Evolutionary conservation across 2,888 invertebrate species (phyloP).

Genomic region (Schizaphis graminum): DNA sequence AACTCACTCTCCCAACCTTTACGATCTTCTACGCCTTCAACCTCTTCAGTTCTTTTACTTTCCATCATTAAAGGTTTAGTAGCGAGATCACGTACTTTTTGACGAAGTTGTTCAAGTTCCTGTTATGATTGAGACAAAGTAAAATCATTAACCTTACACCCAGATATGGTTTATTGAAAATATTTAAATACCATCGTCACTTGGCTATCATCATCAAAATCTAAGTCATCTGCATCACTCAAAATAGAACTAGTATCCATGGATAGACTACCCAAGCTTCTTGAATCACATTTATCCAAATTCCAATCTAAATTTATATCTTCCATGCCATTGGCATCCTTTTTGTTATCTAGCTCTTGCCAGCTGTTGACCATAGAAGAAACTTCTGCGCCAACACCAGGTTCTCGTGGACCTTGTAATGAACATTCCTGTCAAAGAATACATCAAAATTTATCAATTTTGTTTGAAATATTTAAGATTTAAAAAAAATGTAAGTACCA

Average conservation of each 20-base stretch:
- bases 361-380: conserved; percentile 64
- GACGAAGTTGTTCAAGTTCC: conserved; percentile 78
- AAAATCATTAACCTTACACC: not conserved
- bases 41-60: conserved; percentile 75
- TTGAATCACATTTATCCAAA: conserved; percentile 75
- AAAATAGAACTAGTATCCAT: conserved; percentile 73
- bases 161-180: not conserved
- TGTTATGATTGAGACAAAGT: conserved; percentile 67
- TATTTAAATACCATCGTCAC: conserved; percentile 49
- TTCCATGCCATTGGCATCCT: conserved; percentile 27
- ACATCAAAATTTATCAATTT: not conserved
- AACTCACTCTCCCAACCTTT: conserved; percentile 84
- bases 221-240: conserved; percentile 72
- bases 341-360: conserved; percentile 48
- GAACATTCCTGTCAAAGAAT: conserved; percentile 66
- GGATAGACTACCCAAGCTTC: conserved; percentile 74
- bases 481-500: conserved; percentile 44
- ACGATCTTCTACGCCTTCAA: conserved; percentile 80
- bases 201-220: conserved; percentile 58
- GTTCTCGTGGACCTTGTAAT: conserved; percentile 74
- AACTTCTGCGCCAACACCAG: conserved; percentile 83
- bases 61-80: conserved; percentile 78
- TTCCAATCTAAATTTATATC: conserved; percentile 74
- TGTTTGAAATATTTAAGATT: no score
- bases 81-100: conserved; percentile 80